phyloP scores from a whole-genome alignment of 2,888 invertebrate species.

The Anorthoa munda region DNA sequence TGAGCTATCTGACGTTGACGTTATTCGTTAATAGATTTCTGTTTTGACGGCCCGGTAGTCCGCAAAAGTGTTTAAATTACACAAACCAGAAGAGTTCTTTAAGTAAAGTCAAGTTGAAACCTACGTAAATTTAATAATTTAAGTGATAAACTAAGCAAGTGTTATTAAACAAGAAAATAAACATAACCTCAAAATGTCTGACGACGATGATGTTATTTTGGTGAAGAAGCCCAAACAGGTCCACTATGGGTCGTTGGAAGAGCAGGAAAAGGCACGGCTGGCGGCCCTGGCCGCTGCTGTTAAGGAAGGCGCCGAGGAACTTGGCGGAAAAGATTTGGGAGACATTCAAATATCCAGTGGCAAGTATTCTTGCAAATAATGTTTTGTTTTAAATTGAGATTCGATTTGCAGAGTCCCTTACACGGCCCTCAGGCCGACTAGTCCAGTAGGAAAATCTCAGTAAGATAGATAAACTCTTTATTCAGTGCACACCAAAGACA shows the following conservation, averaged over 20 bases:
- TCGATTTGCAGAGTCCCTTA: not conserved
- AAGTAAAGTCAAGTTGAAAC: not conserved
- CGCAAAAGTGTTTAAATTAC: no score
- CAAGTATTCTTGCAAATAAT: constrained; percentile 67
- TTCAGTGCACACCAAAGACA: no score
- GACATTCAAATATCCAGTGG: constrained; percentile 93
- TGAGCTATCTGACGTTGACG: no score
- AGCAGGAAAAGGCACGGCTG: constrained; percentile 94
- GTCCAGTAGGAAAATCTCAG: not conserved
- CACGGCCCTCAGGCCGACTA: no score
- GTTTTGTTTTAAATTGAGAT: not conserved
- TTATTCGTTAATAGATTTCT: no score
- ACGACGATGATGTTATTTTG: constrained; percentile 95
- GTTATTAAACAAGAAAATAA: constrained; percentile 22
- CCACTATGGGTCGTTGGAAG: constrained; percentile 97
- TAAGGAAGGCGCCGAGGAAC: constrained; percentile 92
- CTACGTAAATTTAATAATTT: not conserved
- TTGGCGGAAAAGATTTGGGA: constrained; percentile 91
- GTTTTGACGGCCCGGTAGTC: no score
- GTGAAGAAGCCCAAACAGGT: constrained; percentile 94
- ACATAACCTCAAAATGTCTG: constrained; percentile 93
- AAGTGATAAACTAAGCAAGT: constrained; percentile 21
- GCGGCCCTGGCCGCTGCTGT: constrained; percentile 90
- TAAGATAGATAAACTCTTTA: no score
- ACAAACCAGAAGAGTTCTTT: not conserved